Base-by-base conservation (phyloP, 2,113 vertebrate species). In the Lota lota region DNA sequence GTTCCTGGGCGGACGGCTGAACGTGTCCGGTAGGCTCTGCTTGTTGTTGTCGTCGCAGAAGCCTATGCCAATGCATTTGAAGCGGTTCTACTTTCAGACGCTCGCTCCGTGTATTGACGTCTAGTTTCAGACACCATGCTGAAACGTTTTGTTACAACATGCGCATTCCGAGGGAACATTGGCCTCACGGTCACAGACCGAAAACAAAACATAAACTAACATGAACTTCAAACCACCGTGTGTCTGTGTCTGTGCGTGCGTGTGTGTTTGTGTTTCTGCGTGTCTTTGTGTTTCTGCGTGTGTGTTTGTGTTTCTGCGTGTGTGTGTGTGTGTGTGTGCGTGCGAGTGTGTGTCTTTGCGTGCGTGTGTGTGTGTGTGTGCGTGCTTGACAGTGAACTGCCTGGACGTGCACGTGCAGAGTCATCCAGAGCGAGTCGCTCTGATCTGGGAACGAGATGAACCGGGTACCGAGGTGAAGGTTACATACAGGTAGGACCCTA, bases 361-460 rank as follows among this genome's bases (percentile, higher is more conserved):
- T 19, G 4, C 60, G 18, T 76, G 20, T 17, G 21, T 67, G 33
- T 61, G 36, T 75, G 2, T 64, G 77, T 90, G 77, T 88, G 87
- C 61, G 78, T 76, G 75, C 7, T 3, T 56, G 53, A 22, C 86
- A 97, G 96, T 94, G 33, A 97, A 95, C 82, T 97, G 96, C 83
- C 88, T 98, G 88, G 96, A 98, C 68, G 93, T 89, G 16, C 94
- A 97, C 0, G 94, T 92, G 0, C 89, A 85, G 60, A 92, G 85
- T 56, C 83, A 90, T 72, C 95, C 96, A 0, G 78, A 96, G 64
- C 92, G 88, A 69, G 77, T 95, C 19, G 96, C 95, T 76, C 89
- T 98, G 83, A 94, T 98, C 50, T 97, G 96, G 96, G 96, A 98
- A 83, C 91, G 90, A 65, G 95, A 98, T 50, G 95, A 97, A 28